Evolutionary conservation across 1,140 invertebrate genomes (phyloP).

Genomic region (Musca domestica): DNA sequence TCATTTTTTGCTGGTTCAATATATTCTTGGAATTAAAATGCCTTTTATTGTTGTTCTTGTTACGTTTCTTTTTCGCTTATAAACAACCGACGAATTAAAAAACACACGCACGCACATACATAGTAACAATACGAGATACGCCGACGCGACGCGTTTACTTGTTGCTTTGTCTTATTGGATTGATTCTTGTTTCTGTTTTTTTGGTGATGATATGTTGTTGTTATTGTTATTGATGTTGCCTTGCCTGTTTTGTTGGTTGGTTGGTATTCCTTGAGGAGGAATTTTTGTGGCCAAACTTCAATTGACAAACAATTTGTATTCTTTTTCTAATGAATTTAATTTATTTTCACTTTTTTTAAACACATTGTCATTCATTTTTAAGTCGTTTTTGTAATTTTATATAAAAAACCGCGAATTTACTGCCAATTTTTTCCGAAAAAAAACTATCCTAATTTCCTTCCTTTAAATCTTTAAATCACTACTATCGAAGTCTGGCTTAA

Average conservation of each 20-base stretch:
- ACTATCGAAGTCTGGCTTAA: too few species aligned
- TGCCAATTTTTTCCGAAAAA: too few species aligned
- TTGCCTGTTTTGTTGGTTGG: neutral
- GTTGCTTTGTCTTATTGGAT: conserved; percentile 8
- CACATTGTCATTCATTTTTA: neutral
- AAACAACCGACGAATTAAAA: neutral
- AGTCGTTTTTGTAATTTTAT: too few species aligned
- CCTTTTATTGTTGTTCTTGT: neutral
- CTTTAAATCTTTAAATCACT: too few species aligned
- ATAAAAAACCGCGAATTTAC: too few species aligned
- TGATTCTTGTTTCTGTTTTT: conserved; percentile 14
- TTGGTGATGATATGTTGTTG: neutral
- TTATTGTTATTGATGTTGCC: conserved; percentile 1
- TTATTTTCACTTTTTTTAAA: neutral
- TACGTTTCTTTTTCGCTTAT: neutral
- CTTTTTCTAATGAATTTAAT: neutral
- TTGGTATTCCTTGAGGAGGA: too few species aligned
- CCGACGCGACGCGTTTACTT: too few species aligned
- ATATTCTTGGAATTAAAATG: conserved; percentile 15
- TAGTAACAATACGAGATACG: neutral
- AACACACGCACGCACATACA: neutral
- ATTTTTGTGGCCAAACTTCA: too few species aligned
- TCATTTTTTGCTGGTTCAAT: neutral
- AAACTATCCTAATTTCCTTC: too few species aligned
- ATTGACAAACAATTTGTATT: too few species aligned